Base-by-base conservation (phyloP, 2,797 vertebrate genomes). In the Helarctos malayanus region DNA sequence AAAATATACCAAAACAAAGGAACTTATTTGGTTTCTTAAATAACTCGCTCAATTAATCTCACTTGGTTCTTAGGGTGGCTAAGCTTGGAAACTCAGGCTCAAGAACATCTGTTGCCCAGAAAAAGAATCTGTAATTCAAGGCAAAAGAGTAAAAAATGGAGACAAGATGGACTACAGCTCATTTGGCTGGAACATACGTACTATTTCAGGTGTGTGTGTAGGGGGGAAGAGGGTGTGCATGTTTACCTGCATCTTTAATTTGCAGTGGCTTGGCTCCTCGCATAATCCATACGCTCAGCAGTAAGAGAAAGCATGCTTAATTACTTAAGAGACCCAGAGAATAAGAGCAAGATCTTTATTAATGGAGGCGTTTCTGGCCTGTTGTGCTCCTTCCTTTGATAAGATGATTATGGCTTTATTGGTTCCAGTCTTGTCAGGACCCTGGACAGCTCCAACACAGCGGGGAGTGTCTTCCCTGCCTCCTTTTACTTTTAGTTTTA, bases 241-340 rank as follows among this genome's bases (percentile, higher is more conserved):
- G 25, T 89, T 65, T 91, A 49, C 35, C 47, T 69, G 61, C 69
- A 54, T 35, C 73, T 96, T 97, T 81, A 93, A 96, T 96, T 94
- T 96, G 78, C 68, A 68, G 68, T 32, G 71, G 21, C 52, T 90
- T 85, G 19, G 84, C 80, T 84, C 56, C 69, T 54, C 65, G 41
- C 75, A 57, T 79, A 95, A 97, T 96, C 86, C 80, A 63, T 91
- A 73, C 54, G 52, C 63, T 92, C 79, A 88, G 76, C 94, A 93
- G 76, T 82, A 92, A 56, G 61, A 89, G 82, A 59, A 9, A 75
- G 92, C 89, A 73, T 81, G 69, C 91, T 73, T 97, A 96, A 92
- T 97, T 98, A 76, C 81, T 97, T 97, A 59, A 94, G 95, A 92
- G 89, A 47, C 54, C 69, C 71, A 79, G 83, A 96, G 89, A 97